These are phyloP conservation scores for Ophonus ardosiacus DNA, from an alignment of 2,888 invertebrate species.

Conservation along the genomic window DNA sequence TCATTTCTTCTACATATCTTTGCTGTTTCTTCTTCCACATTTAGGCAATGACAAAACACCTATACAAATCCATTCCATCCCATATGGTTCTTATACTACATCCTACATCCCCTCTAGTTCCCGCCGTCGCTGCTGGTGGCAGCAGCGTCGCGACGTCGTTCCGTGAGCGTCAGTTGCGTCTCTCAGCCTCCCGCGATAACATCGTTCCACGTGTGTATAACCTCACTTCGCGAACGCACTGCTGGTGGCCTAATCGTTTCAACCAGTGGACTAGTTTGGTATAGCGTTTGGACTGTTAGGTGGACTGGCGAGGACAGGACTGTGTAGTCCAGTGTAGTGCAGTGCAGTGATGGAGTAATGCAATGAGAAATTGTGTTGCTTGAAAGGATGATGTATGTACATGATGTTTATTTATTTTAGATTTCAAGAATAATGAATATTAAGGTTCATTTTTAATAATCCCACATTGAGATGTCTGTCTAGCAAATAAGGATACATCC, in stretches of 20 bases:
- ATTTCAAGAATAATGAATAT: too few species aligned
- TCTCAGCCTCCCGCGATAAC: conserved; percentile 31
- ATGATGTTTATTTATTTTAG: neutral
- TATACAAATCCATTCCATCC: neutral
- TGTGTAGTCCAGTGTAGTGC: neutral
- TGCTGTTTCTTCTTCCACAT: too few species aligned
- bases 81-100: neutral
- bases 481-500: too few species aligned
- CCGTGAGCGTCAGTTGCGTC: conserved; percentile 46
- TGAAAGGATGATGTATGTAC: neutral
- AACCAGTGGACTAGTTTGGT: too few species aligned
- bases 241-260: too few species aligned
- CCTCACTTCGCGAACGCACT: conserved; percentile 13
- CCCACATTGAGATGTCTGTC: too few species aligned
- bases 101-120: conserved; percentile 37
- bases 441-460: too few species aligned
- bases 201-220: conserved; percentile 43
- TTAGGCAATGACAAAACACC: neutral
- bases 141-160: conserved; percentile 2
- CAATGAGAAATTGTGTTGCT: neutral
- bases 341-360: neutral
- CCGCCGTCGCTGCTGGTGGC: conserved; percentile 40
- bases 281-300: too few species aligned
- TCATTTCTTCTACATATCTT: too few species aligned
- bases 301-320: neutral